Evolutionary conservation across 2,888 invertebrate genomes (phyloP), one percentile per base, ranked within the genome.

Genomic region (Leptopilina syphax): DNA sequence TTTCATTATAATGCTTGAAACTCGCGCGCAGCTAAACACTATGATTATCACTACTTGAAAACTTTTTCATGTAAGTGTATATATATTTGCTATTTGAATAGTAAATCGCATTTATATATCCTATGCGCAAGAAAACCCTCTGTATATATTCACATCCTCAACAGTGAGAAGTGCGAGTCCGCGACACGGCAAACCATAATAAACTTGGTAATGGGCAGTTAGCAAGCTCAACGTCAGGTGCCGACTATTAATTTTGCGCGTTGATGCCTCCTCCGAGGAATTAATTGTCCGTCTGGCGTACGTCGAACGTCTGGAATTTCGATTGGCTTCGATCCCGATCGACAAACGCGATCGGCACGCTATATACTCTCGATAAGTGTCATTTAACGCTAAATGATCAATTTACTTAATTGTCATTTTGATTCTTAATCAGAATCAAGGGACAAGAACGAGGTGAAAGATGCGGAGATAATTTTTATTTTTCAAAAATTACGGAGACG

Each of bases 121-220:
- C 54, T 34, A 1, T 34, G 4, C 4, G 34, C 34, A 70, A 70
- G 70, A 9, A 47, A 4, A 68, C 47, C 47, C 68, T 47, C 47
- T 24, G 2, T 50, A 10, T 50, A 50, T 50, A 50, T 50, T 10
- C 10, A 68, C n/a, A 68, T 47, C 68, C 12, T 44, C 47, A 68
- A 24, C 78, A 73, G 57, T 54, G 66, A 79, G 77, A 81, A 80
- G 80, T 78, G 82, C 81, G 79, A 79, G 81, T 78, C 78, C 80
- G 78, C 79, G 82, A 81, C 81, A 81, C 83, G 84, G 80, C 84
- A 86, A 87, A 88, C 85, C 87, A 86, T 86, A 87, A 87, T 86
- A 88, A 88, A 88, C 84, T 84, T 83, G 84, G 87, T 87, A 87
- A 89, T 87, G 84, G 87, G 83, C 84, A 86, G 87, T 86, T 86